A percentile compares a stretch with the other conserved stretches of the same genome.
phyloP scores from a whole-genome alignment of 1,140 invertebrate genomes.

The Drosophila setifemur region DNA sequence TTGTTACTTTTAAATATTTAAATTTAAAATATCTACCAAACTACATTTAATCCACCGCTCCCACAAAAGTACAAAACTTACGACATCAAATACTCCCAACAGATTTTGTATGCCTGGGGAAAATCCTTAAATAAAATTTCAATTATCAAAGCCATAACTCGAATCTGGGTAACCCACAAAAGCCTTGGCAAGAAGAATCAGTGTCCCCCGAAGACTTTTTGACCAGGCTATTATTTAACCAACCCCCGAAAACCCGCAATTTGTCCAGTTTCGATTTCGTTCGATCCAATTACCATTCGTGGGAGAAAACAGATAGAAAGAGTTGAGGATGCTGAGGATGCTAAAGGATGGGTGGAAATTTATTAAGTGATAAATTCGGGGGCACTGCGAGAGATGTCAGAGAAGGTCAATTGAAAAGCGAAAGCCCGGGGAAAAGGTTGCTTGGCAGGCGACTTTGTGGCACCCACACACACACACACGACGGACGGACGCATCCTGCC shows the following conservation, averaged over 20 bases:
- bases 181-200: neutral
- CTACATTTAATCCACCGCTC: no score
- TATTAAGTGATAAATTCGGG: constrained; percentile 78
- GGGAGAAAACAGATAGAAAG: constrained; percentile 22
- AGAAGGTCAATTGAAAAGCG: constrained; percentile 78
- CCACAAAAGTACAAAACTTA: no score
- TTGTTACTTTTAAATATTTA: no score
- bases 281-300: constrained; percentile 64
- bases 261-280: constrained; percentile 36
- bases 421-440: constrained; percentile 69
- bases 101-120: no score
- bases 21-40: no score
- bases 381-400: constrained; percentile 68
- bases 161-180: neutral
- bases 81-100: no score
- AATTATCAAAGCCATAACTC: constrained; percentile 26
- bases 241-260: constrained; percentile 48
- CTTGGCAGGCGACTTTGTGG: constrained; percentile 46
- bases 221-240: constrained; percentile 47
- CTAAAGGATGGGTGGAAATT: no score
- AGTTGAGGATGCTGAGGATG: constrained; percentile 1
- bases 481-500: no score
- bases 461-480: constrained; percentile 40
- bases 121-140: constrained; percentile 25
- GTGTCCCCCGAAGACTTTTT: constrained; percentile 12